Base-by-base conservation (phyloP, 53 echinoderm and acorn worm genomes). In the Crossaster papposus region DNA sequence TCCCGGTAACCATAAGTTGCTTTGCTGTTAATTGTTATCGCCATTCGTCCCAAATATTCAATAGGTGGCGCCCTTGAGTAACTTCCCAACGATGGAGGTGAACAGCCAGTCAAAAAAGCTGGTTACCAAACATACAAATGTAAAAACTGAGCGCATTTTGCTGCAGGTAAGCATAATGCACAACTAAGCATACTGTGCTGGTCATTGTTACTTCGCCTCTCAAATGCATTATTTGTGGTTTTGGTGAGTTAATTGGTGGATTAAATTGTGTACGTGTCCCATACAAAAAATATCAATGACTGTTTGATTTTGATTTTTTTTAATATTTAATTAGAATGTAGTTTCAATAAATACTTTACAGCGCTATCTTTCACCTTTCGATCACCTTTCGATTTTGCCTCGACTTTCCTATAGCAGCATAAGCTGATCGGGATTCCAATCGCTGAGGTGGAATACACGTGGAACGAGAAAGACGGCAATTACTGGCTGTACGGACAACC, bases 401-500 rank as follows among this genome's bases (percentile, higher is more conserved):
- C 51, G 32, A 30, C 32, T 80, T 80, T 55, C 29, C 62, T 71
- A 44, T 63, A 94, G 94, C 80, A 44, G 5, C 94, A 94, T 6
- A 58, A 65, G 29, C 72, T 92, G 53, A 38, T 86, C 54, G 90
- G 81, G 30, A 82, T 94, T 34, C 94, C 94, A n/a, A 87, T 91
- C 17, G 70, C 90, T 8, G 82, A 90, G 62, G 94, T 89, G 12
- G 36, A 71, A 30, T 94, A 92, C 79, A 71, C 34, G 44, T 92
- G 92, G 86, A 89, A 88, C 33, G 77, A 36, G 54, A 90, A 92
- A 37, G 83, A 34, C 10, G 90, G 92, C 0, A 75, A 72, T 34
- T 94, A 77, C 79, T 94, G 92, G 92, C 88, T 94, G 24, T 94
- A 92, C 74, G 92, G 94, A 17, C 24, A 77, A 51, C 90, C 92